Base-by-base conservation (phyloP, 35 echinoderm and acorn worm genomes). In the Stichopus chloronotus region DNA sequence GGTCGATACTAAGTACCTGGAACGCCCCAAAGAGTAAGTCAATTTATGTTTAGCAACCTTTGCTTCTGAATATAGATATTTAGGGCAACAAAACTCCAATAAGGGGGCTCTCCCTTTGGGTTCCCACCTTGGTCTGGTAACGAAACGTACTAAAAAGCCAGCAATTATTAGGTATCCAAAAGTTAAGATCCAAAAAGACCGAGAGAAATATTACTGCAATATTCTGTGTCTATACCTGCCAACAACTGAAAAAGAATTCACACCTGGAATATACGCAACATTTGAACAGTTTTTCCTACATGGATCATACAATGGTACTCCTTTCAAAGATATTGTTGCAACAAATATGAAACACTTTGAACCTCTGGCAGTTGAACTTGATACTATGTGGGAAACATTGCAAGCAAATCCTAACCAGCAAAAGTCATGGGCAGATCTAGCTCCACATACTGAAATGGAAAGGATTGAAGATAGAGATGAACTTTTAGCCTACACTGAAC, bases 241-340 rank as follows among this genome's bases (percentile, higher is more conserved):
- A 90, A 30, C 25, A 22, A 52, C 19, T 72, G 21, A 30, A 25
- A 65, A 25, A 25, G 14, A 72, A 1, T 76, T 90, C 61, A 72
- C 7, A 72, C 88, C 63, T 12, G 5, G 21, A 8, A 4, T 1
- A 17, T 90, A 90, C n/a, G n/a, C 5, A 5, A 90, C 57, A 25
- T 90, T 25, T 90, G 63, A 90, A 90, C 5, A 76, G 16, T 90
- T 43, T 54, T 76, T 72, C 63, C 53, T 69, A 55, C 1, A 90
- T 20, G 88, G 88, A 69, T 30, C 17, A 8, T 59, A 24, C 5
- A 76, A 20, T 76, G 52, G 17, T 5, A 52, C 5, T 6, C 7
- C 8, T 90, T 59, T 72, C 7, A 25, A 65, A 4, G 22, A 71
- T 4, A 90, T 76, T 63, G 88, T 90, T 5, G 52, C 57, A 14